Conservation (phyloP, 2,113 vertebrate genomes). For the Peromyscus polionotus region DNA sequence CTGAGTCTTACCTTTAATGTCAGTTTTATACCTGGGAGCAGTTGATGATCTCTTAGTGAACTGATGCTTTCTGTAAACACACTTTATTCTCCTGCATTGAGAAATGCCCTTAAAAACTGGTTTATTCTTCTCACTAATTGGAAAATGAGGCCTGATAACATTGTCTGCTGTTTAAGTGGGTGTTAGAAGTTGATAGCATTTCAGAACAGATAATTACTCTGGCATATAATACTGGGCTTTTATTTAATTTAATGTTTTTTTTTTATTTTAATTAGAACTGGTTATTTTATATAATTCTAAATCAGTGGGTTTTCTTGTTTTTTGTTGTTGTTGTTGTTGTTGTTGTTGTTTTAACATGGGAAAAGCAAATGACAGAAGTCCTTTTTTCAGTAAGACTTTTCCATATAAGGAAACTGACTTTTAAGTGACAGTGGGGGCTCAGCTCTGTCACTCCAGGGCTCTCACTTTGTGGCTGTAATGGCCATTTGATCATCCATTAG, state of each 20-base stretch:
- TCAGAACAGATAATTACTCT: neutral
- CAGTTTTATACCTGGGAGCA: neutral
- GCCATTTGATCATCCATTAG: neutral
- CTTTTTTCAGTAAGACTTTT: neutral
- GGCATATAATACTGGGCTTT: neutral
- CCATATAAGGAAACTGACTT: neutral
- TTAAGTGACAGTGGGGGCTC: neutral
- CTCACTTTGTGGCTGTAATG: neutral
- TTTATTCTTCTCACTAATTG: neutral
- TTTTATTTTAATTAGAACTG: conserved; percentile 23
- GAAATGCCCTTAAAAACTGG: neutral
- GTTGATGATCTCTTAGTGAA: neutral
- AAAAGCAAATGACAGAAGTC: neutral
- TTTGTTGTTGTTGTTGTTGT: neutral
- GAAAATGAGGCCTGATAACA: neutral
- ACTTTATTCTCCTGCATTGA: neutral
- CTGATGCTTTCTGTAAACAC: neutral
- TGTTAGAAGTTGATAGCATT: neutral
- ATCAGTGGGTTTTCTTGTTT: neutral
- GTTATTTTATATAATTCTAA: conserved; percentile 7
- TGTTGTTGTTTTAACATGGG: neutral
- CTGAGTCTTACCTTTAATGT: neutral
- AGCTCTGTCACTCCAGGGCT: neutral
- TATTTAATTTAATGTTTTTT: neutral
- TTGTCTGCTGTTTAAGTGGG: neutral